These are phyloP conservation scores for Scolopax bukidnonensis DNA, from an alignment of 2,797 vertebrate species.

Conservation along the genomic window DNA sequence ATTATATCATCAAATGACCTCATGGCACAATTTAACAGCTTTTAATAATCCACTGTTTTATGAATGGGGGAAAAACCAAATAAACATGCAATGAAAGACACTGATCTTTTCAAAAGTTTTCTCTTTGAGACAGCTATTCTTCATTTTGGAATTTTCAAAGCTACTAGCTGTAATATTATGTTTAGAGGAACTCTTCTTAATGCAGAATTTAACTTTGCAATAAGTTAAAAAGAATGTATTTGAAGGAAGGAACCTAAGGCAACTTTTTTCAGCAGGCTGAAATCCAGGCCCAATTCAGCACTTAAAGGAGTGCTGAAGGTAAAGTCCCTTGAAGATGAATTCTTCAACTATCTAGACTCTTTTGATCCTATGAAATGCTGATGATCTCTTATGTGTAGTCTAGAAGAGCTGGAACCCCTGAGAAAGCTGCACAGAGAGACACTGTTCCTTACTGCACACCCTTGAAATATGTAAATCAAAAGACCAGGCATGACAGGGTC, in stretches of 20 bases:
- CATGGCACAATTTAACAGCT: neutral
- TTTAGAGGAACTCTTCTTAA: neutral
- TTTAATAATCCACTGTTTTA: neutral
- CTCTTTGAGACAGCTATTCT: neutral
- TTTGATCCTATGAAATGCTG: fast-evolving
- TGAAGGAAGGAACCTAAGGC: neutral
- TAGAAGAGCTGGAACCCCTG: neutral
- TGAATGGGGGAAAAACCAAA: neutral
- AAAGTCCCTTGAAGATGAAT: neutral
- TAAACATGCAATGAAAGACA: neutral
- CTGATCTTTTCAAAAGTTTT: neutral
- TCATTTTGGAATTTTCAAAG: neutral
- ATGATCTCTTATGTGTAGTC: neutral
- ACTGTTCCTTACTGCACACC: neutral
- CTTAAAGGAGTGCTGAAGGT: neutral
- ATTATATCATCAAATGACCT: neutral
- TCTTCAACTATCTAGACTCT: neutral
- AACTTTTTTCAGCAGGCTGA: neutral
- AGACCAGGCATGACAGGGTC: neutral
- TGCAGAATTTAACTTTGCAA: neutral
- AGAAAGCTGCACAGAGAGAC: neutral
- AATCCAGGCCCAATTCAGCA: neutral
- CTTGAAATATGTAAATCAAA: neutral
- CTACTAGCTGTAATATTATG: neutral
- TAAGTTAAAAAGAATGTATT: neutral